These are phyloP conservation scores for Sarcoramphus papa DNA, from an alignment of 2,797 vertebrate genomes.

Conservation along the genomic window DNA sequence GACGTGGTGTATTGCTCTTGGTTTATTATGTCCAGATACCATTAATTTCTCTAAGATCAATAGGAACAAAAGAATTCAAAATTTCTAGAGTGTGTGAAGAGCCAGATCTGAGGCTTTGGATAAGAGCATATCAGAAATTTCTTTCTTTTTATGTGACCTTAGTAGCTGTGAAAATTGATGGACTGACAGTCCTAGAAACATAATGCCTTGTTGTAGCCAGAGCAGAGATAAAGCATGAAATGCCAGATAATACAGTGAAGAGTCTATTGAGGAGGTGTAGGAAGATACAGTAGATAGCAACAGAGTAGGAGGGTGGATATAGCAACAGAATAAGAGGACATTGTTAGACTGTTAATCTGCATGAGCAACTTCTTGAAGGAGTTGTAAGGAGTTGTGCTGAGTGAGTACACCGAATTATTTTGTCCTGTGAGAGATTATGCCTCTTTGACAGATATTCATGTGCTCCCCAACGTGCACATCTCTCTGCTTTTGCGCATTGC, in stretches of 20 bases:
- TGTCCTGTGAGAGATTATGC: not conserved
- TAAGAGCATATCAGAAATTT: not conserved
- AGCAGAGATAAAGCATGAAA: not conserved
- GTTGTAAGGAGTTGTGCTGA: not conserved
- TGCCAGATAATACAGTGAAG: not conserved
- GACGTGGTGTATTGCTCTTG: rapidly evolving
- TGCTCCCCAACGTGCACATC: not conserved
- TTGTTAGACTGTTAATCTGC: not conserved
- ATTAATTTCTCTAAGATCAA: not conserved
- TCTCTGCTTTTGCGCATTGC: not conserved
- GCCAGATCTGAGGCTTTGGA: not conserved
- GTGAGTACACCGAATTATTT: not conserved
- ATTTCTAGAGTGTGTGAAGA: not conserved
- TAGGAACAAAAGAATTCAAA: not conserved
- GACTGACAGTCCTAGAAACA: not conserved
- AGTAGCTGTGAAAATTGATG: not conserved
- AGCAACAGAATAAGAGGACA: not conserved
- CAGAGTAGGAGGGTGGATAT: not conserved
- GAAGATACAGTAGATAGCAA: not conserved
- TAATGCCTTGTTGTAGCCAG: not conserved
- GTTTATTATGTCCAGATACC: not conserved
- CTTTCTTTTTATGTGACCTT: not conserved
- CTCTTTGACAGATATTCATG: not conserved
- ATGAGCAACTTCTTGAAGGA: not conserved
- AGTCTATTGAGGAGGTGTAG: not conserved